Percentiles rank a stretch among this genome's conserved stretches.
These are phyloP conservation scores for Trididemnum clinides DNA, from an alignment of 23 tunicate genomes.

Conservation along the genomic window DNA sequence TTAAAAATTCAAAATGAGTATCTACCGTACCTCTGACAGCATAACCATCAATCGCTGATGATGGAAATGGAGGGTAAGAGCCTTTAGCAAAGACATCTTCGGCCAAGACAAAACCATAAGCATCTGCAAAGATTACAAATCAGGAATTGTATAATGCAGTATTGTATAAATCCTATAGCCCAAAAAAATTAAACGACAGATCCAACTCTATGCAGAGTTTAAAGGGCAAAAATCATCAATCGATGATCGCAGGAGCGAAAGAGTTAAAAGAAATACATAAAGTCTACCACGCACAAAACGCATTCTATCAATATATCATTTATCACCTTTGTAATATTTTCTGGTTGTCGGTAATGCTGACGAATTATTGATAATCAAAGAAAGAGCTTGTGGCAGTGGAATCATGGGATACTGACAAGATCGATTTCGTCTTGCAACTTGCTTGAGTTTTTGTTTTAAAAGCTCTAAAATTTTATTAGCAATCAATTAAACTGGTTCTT, in stretches of 20 bases:
- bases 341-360: conserved; percentile 5
- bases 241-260: no score
- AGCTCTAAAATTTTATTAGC: no score
- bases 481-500: no score
- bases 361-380: conserved; percentile 41
- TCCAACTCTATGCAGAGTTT: no score
- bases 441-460: not conserved
- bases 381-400: conserved; percentile 64
- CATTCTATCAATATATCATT: no score
- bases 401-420: conserved; percentile 58
- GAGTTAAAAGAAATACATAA: no score
- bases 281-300: no score
- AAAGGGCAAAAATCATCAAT: no score
- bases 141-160: not conserved
- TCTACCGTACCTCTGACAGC: conserved; percentile 76
- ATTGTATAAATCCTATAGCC: not conserved
- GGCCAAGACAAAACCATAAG: conserved; percentile 61
- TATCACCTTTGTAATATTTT: conserved; percentile 55
- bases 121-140: conserved; percentile 25
- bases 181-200: no score
- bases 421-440: conserved; percentile 71
- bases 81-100: conserved; percentile 60
- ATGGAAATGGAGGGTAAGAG: conserved; percentile 75
- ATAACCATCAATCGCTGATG: conserved; percentile 92
- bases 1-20: not conserved